Evolutionary conservation across 1,140 invertebrate genomes (phyloP).

Genomic region (Zaprionus kolodkinae): DNA sequence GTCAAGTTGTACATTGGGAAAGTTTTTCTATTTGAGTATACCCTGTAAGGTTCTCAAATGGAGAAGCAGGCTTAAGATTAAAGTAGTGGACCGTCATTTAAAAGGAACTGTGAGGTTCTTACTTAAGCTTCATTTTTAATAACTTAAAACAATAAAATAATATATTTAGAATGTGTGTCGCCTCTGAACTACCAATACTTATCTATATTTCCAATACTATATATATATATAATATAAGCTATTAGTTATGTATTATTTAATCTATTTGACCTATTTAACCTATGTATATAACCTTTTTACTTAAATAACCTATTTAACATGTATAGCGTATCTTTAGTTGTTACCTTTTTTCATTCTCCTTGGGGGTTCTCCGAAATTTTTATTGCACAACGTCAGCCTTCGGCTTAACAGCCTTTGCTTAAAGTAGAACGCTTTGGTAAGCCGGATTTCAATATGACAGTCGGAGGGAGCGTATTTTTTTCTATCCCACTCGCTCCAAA

Average conservation of each 20-base stretch:
- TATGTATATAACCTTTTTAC: too few species aligned
- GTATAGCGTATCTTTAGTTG: background rate
- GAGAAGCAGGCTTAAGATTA: background rate
- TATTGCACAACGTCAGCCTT: constrained; percentile 10
- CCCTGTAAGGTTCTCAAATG: background rate
- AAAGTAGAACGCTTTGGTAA: constrained; percentile 38
- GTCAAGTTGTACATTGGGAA: constrained; percentile 53
- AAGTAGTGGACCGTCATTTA: background rate
- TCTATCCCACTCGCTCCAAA: constrained; percentile 45
- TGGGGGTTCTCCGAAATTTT: constrained; percentile 7
- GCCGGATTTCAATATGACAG: constrained; percentile 51
- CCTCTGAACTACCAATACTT: too few species aligned
- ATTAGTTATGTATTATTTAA: too few species aligned
- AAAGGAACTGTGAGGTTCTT: too few species aligned
- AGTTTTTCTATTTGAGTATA: constrained; percentile 35
- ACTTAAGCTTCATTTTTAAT: too few species aligned
- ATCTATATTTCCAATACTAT: too few species aligned
- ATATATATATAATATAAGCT: too few species aligned
- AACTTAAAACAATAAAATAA: too few species aligned
- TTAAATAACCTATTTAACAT: background rate
- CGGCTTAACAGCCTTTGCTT: constrained; percentile 14
- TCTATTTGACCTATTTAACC: too few species aligned
- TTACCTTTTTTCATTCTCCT: background rate
- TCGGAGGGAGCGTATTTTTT: constrained; percentile 9
- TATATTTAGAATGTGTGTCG: too few species aligned